Evolutionary conservation across 2,797 vertebrate species (phyloP), one percentile per base, ranked within the genome.

Genomic region (Semotilus atromaculatus): DNA sequence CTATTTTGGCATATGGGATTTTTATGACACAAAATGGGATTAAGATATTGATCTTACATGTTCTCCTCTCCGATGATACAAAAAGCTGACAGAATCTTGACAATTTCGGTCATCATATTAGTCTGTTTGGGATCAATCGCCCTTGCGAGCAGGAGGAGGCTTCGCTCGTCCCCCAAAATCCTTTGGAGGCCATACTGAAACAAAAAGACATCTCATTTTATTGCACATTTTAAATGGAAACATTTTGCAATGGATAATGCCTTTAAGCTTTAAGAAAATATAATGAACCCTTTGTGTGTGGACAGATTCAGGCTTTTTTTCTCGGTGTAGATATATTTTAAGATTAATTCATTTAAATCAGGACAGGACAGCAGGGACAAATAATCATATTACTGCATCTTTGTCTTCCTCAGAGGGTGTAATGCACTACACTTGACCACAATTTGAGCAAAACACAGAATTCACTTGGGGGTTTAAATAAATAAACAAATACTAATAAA

Each of bases 31-130:
- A 1, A 26, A 68, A 67, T 83, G 7, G 2, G 7, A 62, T 19
- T 51, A 23, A 77, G 23, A 29, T 72, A 5, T 40, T 13, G 3
- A 36, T 96, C 97, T 97, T 91, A 99, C 98, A 97, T 96, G 89
- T 97, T 99, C 67, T 99, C 98, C 90, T 99, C 98, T 88, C 96
- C 98, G 71, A 99, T 93, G 86, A 99, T 99, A 89, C 98, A 99
- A 91, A 99, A 90, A 19, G 98, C 98, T 58, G 98, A 99, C 80
- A 99, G 96, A 75, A 99, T 97, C 94, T 99, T 99, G 85, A 99
- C 96, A 21, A 95, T 99, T 94, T 99, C 98, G 0, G 97, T 99
- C 98, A 99, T 99, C 97, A 99, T 99, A 90, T 91, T 96, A 36
- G 97, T 95, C 85, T 99, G 98, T 90, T 96, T 99, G 83, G 98